Evolutionary conservation across 1,140 invertebrate species (phyloP), one percentile per base, ranked within the genome.

Genomic region (Gryllus bimaculatus): DNA sequence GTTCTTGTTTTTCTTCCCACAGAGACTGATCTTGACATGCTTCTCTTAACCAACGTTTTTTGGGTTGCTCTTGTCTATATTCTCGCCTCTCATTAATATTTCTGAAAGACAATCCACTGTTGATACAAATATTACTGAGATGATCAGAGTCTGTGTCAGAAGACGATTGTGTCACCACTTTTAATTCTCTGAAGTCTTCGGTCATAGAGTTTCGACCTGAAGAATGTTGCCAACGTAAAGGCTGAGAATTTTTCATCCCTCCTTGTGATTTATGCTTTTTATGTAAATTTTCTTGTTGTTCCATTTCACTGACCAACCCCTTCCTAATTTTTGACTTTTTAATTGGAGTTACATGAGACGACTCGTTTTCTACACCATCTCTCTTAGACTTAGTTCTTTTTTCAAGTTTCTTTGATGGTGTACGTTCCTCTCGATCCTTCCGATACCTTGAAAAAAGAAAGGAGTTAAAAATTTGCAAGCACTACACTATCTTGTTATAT

Each of bases 21-120:
- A 88, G 78, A 49, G 87, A 85, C 78, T 88, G 87, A 18, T 91
- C 88, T 47, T 88, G 82, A 26, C 87, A 86, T 1, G 89, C 90
- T 83, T 90, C 89, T 7, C 88, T 84, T 15, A 91, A 81, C 90
- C 90, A 91, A n/a, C 89, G 85, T 82, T 91, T 90, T 83, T 91
- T 91, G 26, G 90, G 90, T 80, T 90, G 87, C 79, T 79, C 86
- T 84, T 20, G 84, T 77, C 8, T 85, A 83, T 47, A 73, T 18
- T 77, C 13, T 77, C 21, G 76, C 39, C 21, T 77, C 47, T 8
- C 73, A 75, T 73, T 83, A 18, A 54, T n/a, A 20, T 77, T 77
- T 10, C 10, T 77, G 20, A 48, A 20, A 47, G 47, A n/a, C 8
- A 8, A 77, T 0, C 12, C 18, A n/a, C 74, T 47, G 8, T 26